These are phyloP conservation scores for Chrysolina haemoptera DNA, from an alignment of 2,888 invertebrate species.

Conservation along the genomic window DNA sequence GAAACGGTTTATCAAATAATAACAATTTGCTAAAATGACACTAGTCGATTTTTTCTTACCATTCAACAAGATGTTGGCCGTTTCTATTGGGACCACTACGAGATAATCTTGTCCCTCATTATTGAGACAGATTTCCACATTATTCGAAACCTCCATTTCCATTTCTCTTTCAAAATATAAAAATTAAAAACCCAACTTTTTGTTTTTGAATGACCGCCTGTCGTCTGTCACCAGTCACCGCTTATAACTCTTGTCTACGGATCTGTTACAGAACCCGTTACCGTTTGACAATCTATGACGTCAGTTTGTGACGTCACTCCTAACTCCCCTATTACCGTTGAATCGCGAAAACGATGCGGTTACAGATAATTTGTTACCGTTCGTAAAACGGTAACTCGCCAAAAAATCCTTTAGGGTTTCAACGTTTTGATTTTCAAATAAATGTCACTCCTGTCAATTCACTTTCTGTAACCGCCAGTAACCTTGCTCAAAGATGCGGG, in stretches of 20 bases:
- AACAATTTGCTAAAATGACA: not conserved
- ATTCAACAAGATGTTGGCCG: not conserved
- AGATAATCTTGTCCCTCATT: not conserved
- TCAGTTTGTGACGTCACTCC: not conserved
- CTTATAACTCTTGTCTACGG: slow-evolving; percentile 1
- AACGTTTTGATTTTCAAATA: too few species aligned
- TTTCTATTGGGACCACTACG: not conserved
- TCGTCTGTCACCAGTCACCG: not conserved
- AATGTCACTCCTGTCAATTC: too few species aligned
- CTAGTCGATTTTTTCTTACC: not conserved
- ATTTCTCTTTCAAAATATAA: not conserved
- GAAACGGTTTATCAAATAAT: not conserved
- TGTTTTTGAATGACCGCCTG: not conserved
- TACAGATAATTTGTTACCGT: not conserved
- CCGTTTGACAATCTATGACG: not conserved
- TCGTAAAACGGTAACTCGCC: not conserved
- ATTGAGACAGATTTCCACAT: not conserved
- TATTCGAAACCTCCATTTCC: not conserved
- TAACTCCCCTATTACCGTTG: not conserved
- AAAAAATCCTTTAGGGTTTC: too few species aligned
- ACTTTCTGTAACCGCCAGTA: too few species aligned
- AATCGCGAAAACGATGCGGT: not conserved
- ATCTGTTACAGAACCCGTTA: not conserved
- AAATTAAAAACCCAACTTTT: not conserved
- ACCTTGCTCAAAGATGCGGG: too few species aligned